phyloP scores from a whole-genome alignment of 1,140 invertebrate genomes.

The Brachionus koreanus region DNA sequence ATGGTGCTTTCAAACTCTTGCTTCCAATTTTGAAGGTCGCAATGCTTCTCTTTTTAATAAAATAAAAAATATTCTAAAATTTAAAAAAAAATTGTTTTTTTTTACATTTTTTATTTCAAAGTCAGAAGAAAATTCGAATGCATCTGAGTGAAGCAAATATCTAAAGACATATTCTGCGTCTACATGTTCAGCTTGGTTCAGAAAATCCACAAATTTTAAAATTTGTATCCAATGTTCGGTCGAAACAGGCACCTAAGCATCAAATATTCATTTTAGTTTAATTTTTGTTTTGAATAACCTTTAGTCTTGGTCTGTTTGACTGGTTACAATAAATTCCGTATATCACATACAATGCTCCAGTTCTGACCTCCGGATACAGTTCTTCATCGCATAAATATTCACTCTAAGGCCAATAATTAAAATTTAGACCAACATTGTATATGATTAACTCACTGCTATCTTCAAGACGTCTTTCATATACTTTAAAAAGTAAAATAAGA shows the following conservation, averaged over 20 bases:
- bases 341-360: neutral
- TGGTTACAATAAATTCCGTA: constrained; percentile 37
- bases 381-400: constrained; percentile 34
- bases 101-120: constrained; percentile 44
- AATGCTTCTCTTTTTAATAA: constrained; percentile 25
- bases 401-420: neutral
- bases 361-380: constrained; percentile 8
- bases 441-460: neutral
- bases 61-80: neutral
- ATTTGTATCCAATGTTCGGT: constrained; percentile 21
- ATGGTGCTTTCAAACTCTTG: neutral
- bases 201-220: constrained; percentile 35
- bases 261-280: neutral
- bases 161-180: constrained; percentile 34
- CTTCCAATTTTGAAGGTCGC: constrained; percentile 2
- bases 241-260: constrained; percentile 6
- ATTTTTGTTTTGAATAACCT: neutral
- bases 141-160: constrained; percentile 21
- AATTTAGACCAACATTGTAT: neutral
- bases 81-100: neutral
- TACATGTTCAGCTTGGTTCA: constrained; percentile 38
- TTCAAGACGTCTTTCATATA: constrained; percentile 40
- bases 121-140: constrained; percentile 15
- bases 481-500: neutral
- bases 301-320: constrained; percentile 2